Percentiles rank a stretch among this genome's conserved stretches.
phyloP scores from a whole-genome alignment of 2,888 invertebrate species.

The Pheosia gnoma region DNA sequence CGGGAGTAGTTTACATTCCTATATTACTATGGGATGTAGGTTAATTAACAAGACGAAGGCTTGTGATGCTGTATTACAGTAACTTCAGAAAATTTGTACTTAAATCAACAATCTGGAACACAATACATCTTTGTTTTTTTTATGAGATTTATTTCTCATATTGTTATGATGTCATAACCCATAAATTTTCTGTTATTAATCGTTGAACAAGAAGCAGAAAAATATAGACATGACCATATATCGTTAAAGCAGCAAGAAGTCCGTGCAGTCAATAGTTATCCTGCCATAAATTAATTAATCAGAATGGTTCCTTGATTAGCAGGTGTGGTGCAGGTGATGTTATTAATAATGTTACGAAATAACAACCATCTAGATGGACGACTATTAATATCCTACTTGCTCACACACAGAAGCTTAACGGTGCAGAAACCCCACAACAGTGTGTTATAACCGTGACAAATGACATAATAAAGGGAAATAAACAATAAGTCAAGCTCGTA shows the following conservation, averaged over 20 bases:
- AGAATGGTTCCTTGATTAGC: background rate
- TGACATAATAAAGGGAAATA: conserved; percentile 56
- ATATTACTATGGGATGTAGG: background rate
- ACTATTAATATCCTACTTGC: background rate
- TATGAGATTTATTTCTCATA: too few relatives aligned
- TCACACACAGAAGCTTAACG: background rate
- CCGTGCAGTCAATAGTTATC: background rate
- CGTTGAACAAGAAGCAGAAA: too few relatives aligned
- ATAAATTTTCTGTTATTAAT: too few relatives aligned
- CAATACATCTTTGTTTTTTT: too few relatives aligned
- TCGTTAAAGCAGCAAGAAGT: too few relatives aligned
- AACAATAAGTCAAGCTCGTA: conserved; percentile 64
- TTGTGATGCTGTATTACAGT: background rate
- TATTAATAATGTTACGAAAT: background rate
- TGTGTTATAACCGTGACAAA: conserved; percentile 36
- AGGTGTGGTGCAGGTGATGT: conserved; percentile 1
- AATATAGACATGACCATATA: too few relatives aligned
- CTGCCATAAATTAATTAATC: background rate
- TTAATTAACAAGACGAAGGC: background rate
- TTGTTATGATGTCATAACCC: too few relatives aligned
- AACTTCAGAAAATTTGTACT: background rate
- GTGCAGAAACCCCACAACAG: conserved; percentile 12
- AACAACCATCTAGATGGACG: too few relatives aligned
- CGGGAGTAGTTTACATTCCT: background rate
- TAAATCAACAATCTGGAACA: background rate